Base-by-base conservation (phyloP, 1,140 invertebrate species). In the Homalodisca vitripennis region DNA sequence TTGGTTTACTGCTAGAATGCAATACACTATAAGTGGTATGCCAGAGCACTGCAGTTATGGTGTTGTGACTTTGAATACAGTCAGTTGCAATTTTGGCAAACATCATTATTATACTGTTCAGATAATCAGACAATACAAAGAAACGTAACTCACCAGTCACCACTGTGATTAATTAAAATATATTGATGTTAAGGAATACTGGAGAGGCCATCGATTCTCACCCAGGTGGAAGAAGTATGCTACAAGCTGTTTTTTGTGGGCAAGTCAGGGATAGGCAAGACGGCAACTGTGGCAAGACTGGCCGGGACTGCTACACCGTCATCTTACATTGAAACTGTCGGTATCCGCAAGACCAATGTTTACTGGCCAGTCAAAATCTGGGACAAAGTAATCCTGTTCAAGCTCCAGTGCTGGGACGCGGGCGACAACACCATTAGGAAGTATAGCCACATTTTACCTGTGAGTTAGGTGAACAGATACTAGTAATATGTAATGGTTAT, bases 291-390 rank as follows among this genome's bases (percentile, higher is more conserved):
- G 32, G 78, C 82, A 14, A 78, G 81, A 70, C 75, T 87, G n/a
- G 79, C 83, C 53, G 85, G 84, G 3, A 71, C 71, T 10, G 41
- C 73, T 70, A 67, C 74, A 75, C 53, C 75, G 76, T 30, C 68
- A 66, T 29, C 67, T n/a, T 83, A 84, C 63, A 74, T 78, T 57
- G 85, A 87, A 77, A 86, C 85, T n/a, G 71, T 77, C 77, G 85
- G 86, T 0, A 85, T 87, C 66, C 81, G 82, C 67, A 83, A 82
- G 68, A 85, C 81, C 22, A 81, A 81, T 55, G 76, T 85, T 31
- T 85, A 82, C 72, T 87, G 86, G 86, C 85, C 86, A n/a, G 84
- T 81, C 2, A 84, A 84, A 74, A 82, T 87, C 26, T 81, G 80
- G 76, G 81, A 85, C 34, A 81, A 85, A 75, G 77, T 82, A 12